phyloP scores from a whole-genome alignment of 2,888 invertebrate genomes.

The Andricus curvator region DNA sequence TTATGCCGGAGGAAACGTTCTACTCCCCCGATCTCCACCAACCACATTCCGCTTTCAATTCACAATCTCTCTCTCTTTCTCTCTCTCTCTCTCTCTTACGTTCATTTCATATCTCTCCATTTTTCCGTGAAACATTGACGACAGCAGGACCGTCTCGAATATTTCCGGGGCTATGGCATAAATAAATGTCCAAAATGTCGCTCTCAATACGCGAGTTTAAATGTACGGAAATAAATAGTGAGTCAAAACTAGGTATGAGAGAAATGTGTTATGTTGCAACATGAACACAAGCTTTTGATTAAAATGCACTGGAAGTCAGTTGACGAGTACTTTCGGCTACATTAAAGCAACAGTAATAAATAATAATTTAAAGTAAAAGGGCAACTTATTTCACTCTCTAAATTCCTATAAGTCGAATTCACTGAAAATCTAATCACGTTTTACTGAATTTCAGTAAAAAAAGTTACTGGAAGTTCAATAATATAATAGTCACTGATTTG shows the following conservation, averaged over 20 bases:
- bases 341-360: not conserved
- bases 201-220: conserved; percentile 25
- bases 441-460: no score
- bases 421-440: not conserved
- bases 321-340: not conserved
- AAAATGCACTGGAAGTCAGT: not conserved
- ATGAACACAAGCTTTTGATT: not conserved
- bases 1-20: conserved; percentile 40
- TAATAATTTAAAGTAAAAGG: not conserved
- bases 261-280: conserved; percentile 8
- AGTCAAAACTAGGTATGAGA: not conserved
- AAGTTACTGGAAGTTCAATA: no score
- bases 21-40: conserved; percentile 40
- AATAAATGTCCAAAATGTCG: conserved; percentile 36
- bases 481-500: no score
- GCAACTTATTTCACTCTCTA: not conserved
- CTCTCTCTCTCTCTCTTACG: conserved; percentile 45
- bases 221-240: conserved; percentile 29
- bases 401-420: not conserved
- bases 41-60: conserved; percentile 54
- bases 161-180: conserved; percentile 23
- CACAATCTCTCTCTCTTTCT: conserved; percentile 44
- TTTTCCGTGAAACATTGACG: conserved; percentile 38
- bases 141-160: conserved; percentile 38
- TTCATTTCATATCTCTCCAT: conserved; percentile 40